Percentiles rank a stretch among this genome's conserved stretches.
These are phyloP conservation scores for Armadillidium nasatum DNA, from an alignment of 1,140 invertebrate genomes.

Conservation along the genomic window DNA sequence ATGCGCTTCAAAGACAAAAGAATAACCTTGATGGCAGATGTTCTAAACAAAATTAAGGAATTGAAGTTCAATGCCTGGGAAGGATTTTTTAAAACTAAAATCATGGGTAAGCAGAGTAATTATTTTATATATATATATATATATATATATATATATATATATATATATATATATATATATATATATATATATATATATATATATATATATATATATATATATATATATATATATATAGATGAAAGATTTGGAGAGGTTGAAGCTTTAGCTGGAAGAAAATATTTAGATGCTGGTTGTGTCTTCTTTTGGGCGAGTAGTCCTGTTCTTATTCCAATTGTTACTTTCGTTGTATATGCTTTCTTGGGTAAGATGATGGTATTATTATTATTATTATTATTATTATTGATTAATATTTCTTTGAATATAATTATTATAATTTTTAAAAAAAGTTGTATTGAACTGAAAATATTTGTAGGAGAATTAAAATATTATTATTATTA, in stretches of 20 bases:
- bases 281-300: conserved; percentile 96
- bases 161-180: no score
- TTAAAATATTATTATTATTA: no score
- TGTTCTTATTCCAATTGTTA: conserved; percentile 85
- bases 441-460: background rate
- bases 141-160: no score
- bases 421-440: background rate
- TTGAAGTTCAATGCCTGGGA: conserved; percentile 95
- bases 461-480: no score
- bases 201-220: no score
- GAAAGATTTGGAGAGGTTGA: conserved; percentile 53
- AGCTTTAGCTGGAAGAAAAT: conserved; percentile 79
- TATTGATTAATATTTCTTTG: no score
- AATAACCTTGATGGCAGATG: conserved; percentile 82
- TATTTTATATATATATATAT: no score
- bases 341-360: conserved; percentile 81
- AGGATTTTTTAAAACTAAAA: conserved; percentile 61
- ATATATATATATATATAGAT: conserved; percentile 18
- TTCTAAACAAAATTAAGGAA: conserved; percentile 76
- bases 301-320: conserved; percentile 99
- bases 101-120: background rate
- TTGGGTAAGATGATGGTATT: conserved; percentile 59
- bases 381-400: background rate
- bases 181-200: no score
- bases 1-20: conserved; percentile 89